A percentile compares a stretch with the other conserved stretches of the same genome.
Conservation (phyloP, 1,140 invertebrate genomes). For the Mamestra configurata region DNA sequence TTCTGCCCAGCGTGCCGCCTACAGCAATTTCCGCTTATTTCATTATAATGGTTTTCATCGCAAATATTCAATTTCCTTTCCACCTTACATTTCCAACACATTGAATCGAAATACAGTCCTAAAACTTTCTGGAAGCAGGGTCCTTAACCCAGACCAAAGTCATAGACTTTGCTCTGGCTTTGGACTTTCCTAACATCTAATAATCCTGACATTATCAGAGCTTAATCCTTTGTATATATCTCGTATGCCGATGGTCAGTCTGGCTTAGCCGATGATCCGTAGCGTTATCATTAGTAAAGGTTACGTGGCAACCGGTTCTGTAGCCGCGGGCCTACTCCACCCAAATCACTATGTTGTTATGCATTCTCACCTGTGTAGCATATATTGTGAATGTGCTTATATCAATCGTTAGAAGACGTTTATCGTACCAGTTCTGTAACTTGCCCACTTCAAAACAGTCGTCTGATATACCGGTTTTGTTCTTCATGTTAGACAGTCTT, state of each 20-base stretch:
- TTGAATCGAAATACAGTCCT: no score
- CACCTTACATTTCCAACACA: no score
- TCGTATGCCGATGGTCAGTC: not conserved
- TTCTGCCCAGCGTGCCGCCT: no score
- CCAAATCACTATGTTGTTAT: not conserved
- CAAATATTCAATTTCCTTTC: no score
- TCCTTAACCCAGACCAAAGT: not conserved
- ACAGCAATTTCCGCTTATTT: no score
- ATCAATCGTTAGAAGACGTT: not conserved
- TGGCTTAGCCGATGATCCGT: conserved; percentile 2
- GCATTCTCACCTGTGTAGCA: not conserved
- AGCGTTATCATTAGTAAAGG: not conserved
- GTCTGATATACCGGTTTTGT: not conserved
- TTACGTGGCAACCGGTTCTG: not conserved
- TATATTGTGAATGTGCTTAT: not conserved
- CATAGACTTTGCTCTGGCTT: no score
- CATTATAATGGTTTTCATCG: no score
- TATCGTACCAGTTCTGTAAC: not conserved
- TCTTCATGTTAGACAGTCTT: not conserved
- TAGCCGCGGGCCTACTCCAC: not conserved
- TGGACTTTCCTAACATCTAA: not conserved
- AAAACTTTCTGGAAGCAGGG: no score
- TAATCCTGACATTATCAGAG: not conserved
- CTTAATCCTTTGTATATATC: not conserved
- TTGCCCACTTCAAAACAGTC: not conserved